Conservation (phyloP, 2,888 invertebrate genomes). For the Calephelis perditalis region DNA sequence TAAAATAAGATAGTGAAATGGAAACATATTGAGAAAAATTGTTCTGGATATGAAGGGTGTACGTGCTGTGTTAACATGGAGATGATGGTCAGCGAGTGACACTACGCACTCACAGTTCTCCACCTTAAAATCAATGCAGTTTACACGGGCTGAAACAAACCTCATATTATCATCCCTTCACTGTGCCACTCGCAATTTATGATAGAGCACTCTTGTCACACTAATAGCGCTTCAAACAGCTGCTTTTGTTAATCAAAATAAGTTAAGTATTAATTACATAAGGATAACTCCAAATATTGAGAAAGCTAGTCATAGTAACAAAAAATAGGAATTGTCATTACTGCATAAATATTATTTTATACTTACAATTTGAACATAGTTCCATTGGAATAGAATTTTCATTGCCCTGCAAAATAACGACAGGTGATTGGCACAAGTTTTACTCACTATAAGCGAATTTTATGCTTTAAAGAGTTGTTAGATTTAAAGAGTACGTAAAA, state of each 20-base stretch:
- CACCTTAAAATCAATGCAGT: constrained; percentile 80
- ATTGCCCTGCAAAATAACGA: constrained; percentile 86
- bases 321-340: constrained; percentile 23
- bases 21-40: constrained; percentile 38
- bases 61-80: constrained; percentile 71
- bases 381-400: constrained; percentile 98
- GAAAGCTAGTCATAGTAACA: constrained; percentile 29
- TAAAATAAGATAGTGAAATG: constrained; percentile 12
- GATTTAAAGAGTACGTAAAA: background rate
- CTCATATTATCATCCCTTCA: constrained; percentile 47
- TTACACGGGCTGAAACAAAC: constrained; percentile 79
- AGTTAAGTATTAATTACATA: constrained; percentile 2
- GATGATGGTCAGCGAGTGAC: constrained; percentile 68
- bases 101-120: constrained; percentile 79
- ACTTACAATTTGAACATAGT: constrained; percentile 97
- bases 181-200: constrained; percentile 1
- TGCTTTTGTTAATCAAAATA: constrained; percentile 10
- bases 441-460: background rate
- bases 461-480: background rate
- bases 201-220: constrained; percentile 2
- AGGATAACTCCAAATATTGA: constrained; percentile 19
- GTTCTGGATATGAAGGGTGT: constrained; percentile 56
- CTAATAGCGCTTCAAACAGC: background rate
- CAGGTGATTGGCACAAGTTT: constrained; percentile 8
- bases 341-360: constrained; percentile 29